phyloP scores from a whole-genome alignment of 2,113 vertebrate species.

The Cinclus cinclus region DNA sequence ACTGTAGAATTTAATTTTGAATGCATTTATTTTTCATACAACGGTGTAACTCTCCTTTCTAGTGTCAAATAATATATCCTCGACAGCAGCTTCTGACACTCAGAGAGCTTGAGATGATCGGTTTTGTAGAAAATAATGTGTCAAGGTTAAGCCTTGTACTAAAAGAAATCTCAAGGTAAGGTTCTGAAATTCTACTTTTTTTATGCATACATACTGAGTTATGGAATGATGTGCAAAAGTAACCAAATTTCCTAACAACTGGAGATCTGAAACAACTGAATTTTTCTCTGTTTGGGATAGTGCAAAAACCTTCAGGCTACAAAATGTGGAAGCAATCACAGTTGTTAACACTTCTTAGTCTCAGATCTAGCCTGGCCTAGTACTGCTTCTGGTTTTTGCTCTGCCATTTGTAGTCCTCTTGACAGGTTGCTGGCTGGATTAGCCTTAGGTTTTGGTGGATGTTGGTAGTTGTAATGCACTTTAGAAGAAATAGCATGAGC shows the following conservation, averaged over 20 bases:
- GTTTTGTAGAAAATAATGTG: conserved; percentile 87
- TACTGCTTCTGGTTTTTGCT: neutral
- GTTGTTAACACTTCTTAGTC: neutral
- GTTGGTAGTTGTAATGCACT: neutral
- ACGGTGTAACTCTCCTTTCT: neutral
- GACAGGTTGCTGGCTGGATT: neutral
- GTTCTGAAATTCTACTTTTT: neutral
- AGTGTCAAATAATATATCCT: conserved; percentile 95
- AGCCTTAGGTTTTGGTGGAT: neutral
- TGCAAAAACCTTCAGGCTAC: neutral
- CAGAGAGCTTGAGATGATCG: conserved; percentile 89
- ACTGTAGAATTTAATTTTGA: neutral
- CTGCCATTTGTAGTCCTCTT: neutral
- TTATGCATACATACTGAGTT: neutral
- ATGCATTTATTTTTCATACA: neutral
- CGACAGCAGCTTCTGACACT: conserved; percentile 92
- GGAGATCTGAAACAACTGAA: neutral
- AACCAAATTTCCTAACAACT: neutral
- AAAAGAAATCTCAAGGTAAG: conserved; percentile 86
- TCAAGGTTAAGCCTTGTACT: conserved; percentile 86
- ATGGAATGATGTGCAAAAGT: neutral
- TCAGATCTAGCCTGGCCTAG: neutral
- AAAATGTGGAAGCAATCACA: neutral
- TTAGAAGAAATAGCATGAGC: neutral
- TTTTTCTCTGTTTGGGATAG: neutral